phyloP scores from a whole-genome alignment of 2,113 vertebrate genomes.

The Gasterosteus aculeatus region DNA sequence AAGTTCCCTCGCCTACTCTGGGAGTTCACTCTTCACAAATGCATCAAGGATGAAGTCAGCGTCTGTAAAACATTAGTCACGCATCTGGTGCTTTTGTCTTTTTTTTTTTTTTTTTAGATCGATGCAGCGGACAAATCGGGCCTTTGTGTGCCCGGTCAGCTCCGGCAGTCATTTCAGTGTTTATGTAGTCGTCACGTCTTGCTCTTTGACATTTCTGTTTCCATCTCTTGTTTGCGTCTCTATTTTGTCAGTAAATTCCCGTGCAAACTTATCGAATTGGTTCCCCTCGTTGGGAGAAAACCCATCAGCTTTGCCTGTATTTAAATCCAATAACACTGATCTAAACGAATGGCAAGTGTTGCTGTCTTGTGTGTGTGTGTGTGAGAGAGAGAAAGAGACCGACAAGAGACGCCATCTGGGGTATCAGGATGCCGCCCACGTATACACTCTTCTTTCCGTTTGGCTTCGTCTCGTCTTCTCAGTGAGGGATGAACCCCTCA shows the following conservation, averaged over 20 bases:
- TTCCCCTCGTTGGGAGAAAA: not conserved
- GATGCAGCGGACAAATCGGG: not conserved
- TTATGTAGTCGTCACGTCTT: not conserved
- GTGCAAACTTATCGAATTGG: not conserved
- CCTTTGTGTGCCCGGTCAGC: not conserved
- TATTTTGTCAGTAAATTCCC: not conserved
- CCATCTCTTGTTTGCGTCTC: not conserved
- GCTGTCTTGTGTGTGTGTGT: conserved; percentile 50
- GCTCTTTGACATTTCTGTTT: not conserved
- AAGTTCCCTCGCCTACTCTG: conserved; percentile 47
- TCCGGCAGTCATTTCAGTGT: not conserved
- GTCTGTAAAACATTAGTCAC: conserved; percentile 40
- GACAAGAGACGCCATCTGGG: conserved; percentile 67
- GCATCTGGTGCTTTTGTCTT: conserved; percentile 50
- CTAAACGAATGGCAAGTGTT: conserved; percentile 27
- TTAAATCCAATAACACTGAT: conserved; percentile 5
- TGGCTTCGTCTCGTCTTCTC: conserved; percentile 41
- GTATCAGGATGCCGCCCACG: conserved; percentile 66
- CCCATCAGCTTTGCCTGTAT: not conserved
- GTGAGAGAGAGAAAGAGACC: conserved; percentile 57
- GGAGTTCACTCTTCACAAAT: conserved; percentile 36
- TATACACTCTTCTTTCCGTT: conserved; percentile 29
- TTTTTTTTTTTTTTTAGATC: conserved; percentile 25
- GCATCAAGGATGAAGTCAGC: conserved; percentile 47
- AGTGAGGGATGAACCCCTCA: conserved; percentile 35